These are phyloP conservation scores for Drosophila sordidula DNA, from an alignment of 2,888 invertebrate genomes.

Conservation along the genomic window DNA sequence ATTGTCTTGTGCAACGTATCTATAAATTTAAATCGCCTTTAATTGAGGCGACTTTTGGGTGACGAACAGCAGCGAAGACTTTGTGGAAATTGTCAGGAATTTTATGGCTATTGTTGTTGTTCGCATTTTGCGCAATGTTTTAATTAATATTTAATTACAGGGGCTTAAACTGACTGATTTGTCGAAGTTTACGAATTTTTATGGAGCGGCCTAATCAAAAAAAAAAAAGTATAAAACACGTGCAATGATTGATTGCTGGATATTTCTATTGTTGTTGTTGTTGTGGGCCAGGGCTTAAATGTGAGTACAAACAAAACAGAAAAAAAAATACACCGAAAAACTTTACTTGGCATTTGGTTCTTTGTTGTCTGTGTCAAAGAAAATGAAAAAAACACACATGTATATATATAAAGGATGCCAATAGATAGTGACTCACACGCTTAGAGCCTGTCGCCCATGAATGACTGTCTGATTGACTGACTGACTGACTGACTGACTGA, in stretches of 20 bases:
- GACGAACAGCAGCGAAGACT: slow-evolving; percentile 44
- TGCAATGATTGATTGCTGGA: slow-evolving; percentile 79
- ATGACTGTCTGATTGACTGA: slow-evolving; percentile 46
- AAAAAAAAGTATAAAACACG: slow-evolving; percentile 43
- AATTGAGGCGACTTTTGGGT: slow-evolving; percentile 76
- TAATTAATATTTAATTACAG: slow-evolving; percentile 58
- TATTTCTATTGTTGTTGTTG: slow-evolving; percentile 29
- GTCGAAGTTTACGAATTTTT: slow-evolving; percentile 14
- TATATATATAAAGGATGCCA: slow-evolving; percentile 30
- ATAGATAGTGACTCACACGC: slow-evolving; percentile 36
- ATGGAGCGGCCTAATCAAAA: slow-evolving; percentile 53
- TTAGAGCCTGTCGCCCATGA: slow-evolving; percentile 45
- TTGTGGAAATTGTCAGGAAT: slow-evolving; percentile 41
- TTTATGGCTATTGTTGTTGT: slow-evolving; percentile 27
- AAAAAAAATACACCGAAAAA: slow-evolving; percentile 1
- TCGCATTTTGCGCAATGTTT: slow-evolving; percentile 45
- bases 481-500: slow-evolving; percentile 45
- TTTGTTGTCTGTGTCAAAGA: slow-evolving; percentile 43
- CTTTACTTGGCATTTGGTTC: slow-evolving; percentile 38
- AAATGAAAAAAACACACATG: slow-evolving; percentile 1
- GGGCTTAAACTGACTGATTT: slow-evolving; percentile 59
- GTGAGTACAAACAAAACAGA: slow-evolving; percentile 5
- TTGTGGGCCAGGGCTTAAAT: slow-evolving; percentile 24
- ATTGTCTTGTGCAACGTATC: slow-evolving; percentile 60
- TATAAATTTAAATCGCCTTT: slow-evolving; percentile 78